Conservation (phyloP, 2,113 vertebrate species). For the Nothoprocta pentlandii region DNA sequence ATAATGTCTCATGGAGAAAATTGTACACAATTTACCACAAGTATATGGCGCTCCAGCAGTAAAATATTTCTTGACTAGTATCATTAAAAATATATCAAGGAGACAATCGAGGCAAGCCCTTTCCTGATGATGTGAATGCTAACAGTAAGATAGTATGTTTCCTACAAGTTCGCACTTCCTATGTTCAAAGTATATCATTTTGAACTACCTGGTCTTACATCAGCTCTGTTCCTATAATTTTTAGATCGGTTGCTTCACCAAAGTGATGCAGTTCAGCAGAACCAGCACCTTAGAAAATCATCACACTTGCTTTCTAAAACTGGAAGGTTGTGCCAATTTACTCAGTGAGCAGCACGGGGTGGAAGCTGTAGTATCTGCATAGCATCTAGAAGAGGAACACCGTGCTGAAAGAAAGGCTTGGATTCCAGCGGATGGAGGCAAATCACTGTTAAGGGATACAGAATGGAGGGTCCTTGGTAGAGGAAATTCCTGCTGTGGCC, state of each 20-base stretch:
- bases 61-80: neutral
- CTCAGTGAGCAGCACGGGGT: neutral
- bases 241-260: slow-evolving; percentile 13
- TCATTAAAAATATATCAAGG: slow-evolving; percentile 50
- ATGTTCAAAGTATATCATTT: neutral
- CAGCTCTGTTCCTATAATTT: slow-evolving; percentile 1
- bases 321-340: neutral
- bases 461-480: neutral
- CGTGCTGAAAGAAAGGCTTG: neutral
- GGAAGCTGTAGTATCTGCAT: neutral
- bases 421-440: neutral
- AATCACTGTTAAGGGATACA: neutral
- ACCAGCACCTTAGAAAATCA: neutral
- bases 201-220: slow-evolving; percentile 1
- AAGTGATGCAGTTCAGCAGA: slow-evolving; percentile 21
- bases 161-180: neutral
- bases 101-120: slow-evolving; percentile 30
- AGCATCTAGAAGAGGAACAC: neutral
- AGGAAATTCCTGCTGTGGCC: neutral
- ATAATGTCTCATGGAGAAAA: slow-evolving; percentile 8
- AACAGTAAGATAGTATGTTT: neutral
- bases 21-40: slow-evolving; percentile 25
- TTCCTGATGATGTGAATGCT: slow-evolving; percentile 19
- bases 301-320: neutral
- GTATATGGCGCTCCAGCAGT: neutral